Evolutionary conservation across 1,140 invertebrate species (phyloP), one percentile per base, ranked within the genome.

Genomic region (Gryon sp.): DNA sequence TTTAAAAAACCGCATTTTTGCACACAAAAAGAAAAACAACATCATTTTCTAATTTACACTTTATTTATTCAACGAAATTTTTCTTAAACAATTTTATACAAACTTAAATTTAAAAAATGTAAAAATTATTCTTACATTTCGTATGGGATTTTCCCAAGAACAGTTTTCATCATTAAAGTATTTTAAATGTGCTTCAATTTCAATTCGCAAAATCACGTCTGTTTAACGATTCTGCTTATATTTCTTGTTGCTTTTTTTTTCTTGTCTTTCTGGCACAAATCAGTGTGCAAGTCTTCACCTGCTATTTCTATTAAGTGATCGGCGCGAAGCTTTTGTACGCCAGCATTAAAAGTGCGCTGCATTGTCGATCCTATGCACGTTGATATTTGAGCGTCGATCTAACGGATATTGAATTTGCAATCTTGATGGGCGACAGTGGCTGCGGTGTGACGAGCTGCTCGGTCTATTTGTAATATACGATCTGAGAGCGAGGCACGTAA

Each of bases 391-490:
- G 20, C 62, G 62, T 55, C 80, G 78, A 78, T 81, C 74, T 76
- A 82, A 82, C 66, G 80, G 79, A 85, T 86, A 84, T 86, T 83
- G 84, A 87, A 88, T 86, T 84, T 79, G 69, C 83, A 83, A 86
- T 84, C 80, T 80, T 78, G 73, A 63, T 68, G 68, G n/a, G 69
- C 69, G 69, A 79, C 77, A 79, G 80, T 81, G 79, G 84, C 80
- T 57, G 76, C 82, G 65, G 53, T 57, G 74, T 57, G 78, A 82
- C 68, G 60, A 73, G 66, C 62, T 60, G 34, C 80, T 81, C 48
- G 46, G 83, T 86, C 84, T 83, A 86, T 86, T 86, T 86, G 82
- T 86, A 80, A 83, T 85, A 83, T 84, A 87, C 80, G 81, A 84
- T 84, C 84, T 80, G 79, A 76, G 81, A 83, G 72, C 84, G 80